A percentile compares a stretch with the other conserved stretches of the same genome.
These are phyloP conservation scores for Pseudanteris insignis DNA, from an alignment of 2,888 invertebrate species.

Conservation along the genomic window DNA sequence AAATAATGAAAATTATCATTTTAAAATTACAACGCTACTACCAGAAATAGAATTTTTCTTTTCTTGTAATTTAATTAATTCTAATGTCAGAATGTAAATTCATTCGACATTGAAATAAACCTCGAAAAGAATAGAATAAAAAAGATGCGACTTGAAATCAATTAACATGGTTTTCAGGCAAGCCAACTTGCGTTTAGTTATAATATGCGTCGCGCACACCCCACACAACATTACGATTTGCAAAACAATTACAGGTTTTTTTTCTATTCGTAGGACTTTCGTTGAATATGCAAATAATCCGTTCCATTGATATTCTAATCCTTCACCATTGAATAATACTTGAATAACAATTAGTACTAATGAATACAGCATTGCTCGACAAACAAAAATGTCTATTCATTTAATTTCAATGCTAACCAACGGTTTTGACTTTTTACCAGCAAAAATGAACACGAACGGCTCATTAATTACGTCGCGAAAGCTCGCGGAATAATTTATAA, in stretches of 20 bases:
- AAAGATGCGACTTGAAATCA: too few relatives aligned
- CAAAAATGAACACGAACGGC: slow-evolving; percentile 7
- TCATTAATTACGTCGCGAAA: slow-evolving; percentile 18
- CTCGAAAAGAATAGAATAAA: neutral
- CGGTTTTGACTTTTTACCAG: slow-evolving; percentile 11
- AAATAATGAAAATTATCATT: too few relatives aligned
- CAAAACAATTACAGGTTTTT: slow-evolving; percentile 16
- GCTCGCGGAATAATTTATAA: slow-evolving; percentile 11
- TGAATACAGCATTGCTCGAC: slow-evolving; percentile 29
- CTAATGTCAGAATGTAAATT: neutral
- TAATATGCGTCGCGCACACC: too few relatives aligned
- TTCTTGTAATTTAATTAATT: too few relatives aligned
- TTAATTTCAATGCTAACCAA: slow-evolving; percentile 23
- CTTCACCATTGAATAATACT: slow-evolving; percentile 28
- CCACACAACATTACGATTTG: slow-evolving; percentile 13
- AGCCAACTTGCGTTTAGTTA: too few relatives aligned
- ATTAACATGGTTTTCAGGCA: too few relatives aligned
- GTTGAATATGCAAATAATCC: slow-evolving; percentile 22
- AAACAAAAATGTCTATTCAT: slow-evolving; percentile 21
- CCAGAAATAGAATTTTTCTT: too few relatives aligned
- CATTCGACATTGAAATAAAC: neutral
- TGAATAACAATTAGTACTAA: slow-evolving; percentile 39
- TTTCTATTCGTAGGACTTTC: slow-evolving; percentile 8
- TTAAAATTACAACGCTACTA: too few relatives aligned
- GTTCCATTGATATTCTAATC: slow-evolving; percentile 34